Base-by-base conservation (phyloP, 2,113 vertebrate genomes). In the Gymnogyps californianus region DNA sequence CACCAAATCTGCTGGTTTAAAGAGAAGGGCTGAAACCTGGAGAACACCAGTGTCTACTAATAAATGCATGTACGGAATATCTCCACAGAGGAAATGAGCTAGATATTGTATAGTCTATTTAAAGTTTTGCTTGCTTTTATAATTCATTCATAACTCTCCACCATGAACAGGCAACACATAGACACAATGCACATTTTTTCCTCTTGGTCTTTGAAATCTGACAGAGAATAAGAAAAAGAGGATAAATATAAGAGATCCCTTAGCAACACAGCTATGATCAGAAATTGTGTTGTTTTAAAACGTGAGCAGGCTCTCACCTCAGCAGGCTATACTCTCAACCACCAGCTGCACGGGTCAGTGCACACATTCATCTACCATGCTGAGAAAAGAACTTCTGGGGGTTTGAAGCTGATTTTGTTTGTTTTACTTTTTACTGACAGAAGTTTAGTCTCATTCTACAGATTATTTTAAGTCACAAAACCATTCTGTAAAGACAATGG, bases 231-330 rank as follows among this genome's bases (percentile, higher is more conserved):
- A 80, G 40, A 90, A 81, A 90, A 81, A 66, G n/a, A 42, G 20
- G 17, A 82, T 40, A 75, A 95, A 76, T 21, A 40, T 0, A 26
- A 95, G 31, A n/a, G 10, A 81, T 77, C 79, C 82, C 81, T 76
- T 90, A 79, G 64, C 77, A 92, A 80, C 80, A 90, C 28, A 77
- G 38, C 85, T 81, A 84, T 90, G 78, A 96, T 96, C 38, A 90
- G 80, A 87, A 97, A 87, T 67, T 44, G 51, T 75, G 74, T 90
- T 93, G 69, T 80, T 88, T 90, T 79, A 91, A 83, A 89, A 67
- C 1, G 6, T 12, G 46, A 92, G 26, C 88, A 86, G 85, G 51
- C 78, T 95, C 75, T 81, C 90, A 77, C 83, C 90, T 70, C 92
- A 88, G 82, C 90, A 89, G 71, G 90, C 58, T 78, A 6, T 6